Evolutionary conservation across 2,888 invertebrate genomes (phyloP), one percentile per base, ranked within the genome.

Genomic region (Mystacides longicornis): DNA sequence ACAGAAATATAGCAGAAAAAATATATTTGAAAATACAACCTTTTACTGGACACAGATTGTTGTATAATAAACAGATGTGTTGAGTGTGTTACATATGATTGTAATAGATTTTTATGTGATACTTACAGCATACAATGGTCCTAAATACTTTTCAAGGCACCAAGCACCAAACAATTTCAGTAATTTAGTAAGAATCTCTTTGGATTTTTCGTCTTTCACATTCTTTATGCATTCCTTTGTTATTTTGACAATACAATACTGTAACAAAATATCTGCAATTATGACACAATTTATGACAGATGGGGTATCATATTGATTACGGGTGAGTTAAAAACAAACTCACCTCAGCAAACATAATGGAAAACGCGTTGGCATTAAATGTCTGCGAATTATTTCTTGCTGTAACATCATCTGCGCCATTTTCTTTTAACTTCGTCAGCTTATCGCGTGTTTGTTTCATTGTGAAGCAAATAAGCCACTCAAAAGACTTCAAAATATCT

Each of bases 331-430:
- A 27, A 27, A 27, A 27, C 5, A 27, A 27, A 37, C 16, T 37
- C 70, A 91, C 91, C 81, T 94, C 89, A 52, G 83, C 88, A 69
- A 87, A 96, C 20, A 87, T 85, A 11, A 93, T 71, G 0, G 91
- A 82, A 2, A 96, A 74, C 4, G 83, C 83, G 58, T 87, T 82
- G 1, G 90, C 90, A 64, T 83, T 82, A 68, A 86, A 94, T 0
- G 90, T 82, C 75, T 96, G 96, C 49, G 86, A 85, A 62, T 94
- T 83, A 70, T 94, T 94, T 69, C 86, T 86, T 0, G 86, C 85
- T 20, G 81, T 79, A 68, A 94, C 93, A 19, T 78, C 71, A 69
- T 82, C 81, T 53, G 76, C 74, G 27, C 86, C 86, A 7, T 71
- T 67, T 1, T 66, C 65, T 59, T 78, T 75, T 23, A 85, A 68